Percentiles rank a stretch among this genome's conserved stretches.
phyloP scores from a whole-genome alignment of 2,797 vertebrate species.

The Smutsia temminckii region DNA sequence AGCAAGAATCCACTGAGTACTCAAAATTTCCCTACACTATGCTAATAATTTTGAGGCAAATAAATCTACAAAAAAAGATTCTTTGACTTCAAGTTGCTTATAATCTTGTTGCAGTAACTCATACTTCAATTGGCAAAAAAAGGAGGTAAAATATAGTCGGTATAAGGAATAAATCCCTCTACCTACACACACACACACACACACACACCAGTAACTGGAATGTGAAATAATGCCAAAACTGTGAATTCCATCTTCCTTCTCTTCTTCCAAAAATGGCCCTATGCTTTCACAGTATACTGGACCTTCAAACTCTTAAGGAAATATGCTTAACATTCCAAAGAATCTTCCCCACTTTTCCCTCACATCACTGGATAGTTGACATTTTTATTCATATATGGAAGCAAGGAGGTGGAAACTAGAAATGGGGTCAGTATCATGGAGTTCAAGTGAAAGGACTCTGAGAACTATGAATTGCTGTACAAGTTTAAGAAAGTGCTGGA shows the following conservation, averaged over 20 bases:
- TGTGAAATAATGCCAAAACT: constrained; percentile 59
- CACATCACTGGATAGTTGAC: background rate
- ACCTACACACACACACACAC: background rate
- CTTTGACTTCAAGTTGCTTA: constrained; percentile 18
- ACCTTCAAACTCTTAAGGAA: constrained; percentile 39
- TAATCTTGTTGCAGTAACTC: constrained; percentile 14
- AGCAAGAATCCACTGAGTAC: constrained; percentile 13
- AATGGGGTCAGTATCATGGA: background rate
- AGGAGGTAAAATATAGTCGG: constrained; percentile 45
- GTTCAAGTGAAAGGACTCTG: background rate
- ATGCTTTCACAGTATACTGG: constrained; percentile 41
- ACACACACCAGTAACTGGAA: constrained; percentile 38
- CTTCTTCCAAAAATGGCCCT: constrained; percentile 69
- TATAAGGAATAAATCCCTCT: background rate
- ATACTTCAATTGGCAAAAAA: constrained; percentile 48
- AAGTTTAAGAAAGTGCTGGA: background rate
- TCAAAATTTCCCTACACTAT: constrained; percentile 44
- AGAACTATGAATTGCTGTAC: background rate
- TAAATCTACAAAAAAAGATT: constrained; percentile 19
- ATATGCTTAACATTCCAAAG: constrained; percentile 62
- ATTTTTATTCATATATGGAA: constrained; percentile 61
- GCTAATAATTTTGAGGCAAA: constrained; percentile 41
- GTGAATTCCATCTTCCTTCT: constrained; percentile 47
- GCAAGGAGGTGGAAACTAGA: background rate
- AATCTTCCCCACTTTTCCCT: constrained; percentile 46